phyloP scores from a whole-genome alignment of 2,797 vertebrate genomes.

The Channa striata region DNA sequence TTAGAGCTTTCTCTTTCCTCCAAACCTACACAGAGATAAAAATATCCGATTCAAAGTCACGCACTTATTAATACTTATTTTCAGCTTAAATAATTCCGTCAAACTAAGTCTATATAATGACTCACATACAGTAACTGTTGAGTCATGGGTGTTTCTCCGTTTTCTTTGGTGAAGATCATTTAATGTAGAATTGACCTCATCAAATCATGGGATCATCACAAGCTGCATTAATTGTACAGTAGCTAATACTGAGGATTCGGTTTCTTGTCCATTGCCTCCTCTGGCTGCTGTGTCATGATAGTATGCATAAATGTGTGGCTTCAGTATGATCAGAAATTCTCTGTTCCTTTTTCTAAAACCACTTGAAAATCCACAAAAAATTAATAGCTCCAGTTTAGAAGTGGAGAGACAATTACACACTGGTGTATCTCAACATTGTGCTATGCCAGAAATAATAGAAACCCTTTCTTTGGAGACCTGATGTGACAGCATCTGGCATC shows the following conservation, averaged over 20 bases:
- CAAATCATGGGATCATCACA: too few species aligned
- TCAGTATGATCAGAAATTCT: neutral
- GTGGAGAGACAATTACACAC: neutral
- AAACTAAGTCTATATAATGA: neutral
- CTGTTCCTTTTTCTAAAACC: neutral
- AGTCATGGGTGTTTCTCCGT: neutral
- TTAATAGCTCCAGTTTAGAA: neutral
- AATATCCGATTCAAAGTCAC: neutral
- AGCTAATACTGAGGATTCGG: neutral
- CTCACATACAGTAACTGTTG: neutral
- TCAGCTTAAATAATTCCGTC: neutral
- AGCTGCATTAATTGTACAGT: too few species aligned
- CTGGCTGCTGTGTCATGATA: neutral
- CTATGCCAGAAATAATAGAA: neutral
- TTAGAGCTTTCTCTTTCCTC: neutral
- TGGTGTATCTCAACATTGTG: neutral
- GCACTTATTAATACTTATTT: neutral
- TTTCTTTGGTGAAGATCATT: too few species aligned
- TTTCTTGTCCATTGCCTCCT: neutral
- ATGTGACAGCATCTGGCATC: conserved; percentile 30
- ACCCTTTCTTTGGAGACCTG: neutral
- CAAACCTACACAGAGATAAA: neutral
- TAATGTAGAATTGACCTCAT: too few species aligned
- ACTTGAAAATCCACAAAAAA: neutral
- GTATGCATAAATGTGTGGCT: too few species aligned